Evolutionary conservation across 1,140 invertebrate species (phyloP).

Genomic region (Marisa cornuarietis): DNA sequence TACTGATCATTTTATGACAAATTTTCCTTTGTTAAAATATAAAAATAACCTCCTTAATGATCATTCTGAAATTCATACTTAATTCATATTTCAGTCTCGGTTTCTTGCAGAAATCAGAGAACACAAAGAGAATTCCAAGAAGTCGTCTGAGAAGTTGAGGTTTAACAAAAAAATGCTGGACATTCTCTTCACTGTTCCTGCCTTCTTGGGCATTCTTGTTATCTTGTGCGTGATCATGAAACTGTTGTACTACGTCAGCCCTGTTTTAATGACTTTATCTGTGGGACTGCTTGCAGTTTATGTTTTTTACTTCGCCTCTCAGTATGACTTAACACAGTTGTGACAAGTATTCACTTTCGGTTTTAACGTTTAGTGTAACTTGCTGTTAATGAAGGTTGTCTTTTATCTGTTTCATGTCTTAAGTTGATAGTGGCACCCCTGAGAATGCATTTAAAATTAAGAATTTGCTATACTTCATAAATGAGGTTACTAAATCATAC

Average conservation of each 20-base stretch:
- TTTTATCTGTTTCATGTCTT: not conserved
- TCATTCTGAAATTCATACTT: conserved; percentile 1
- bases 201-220: not conserved
- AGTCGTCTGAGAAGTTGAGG: not conserved
- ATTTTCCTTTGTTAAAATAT: too few relatives aligned
- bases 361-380: too few relatives aligned
- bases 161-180: not conserved
- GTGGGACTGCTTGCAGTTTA: not conserved
- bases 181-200: not conserved
- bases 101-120: conserved; percentile 1
- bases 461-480: not conserved
- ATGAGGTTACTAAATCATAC: too few relatives aligned
- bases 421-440: not conserved
- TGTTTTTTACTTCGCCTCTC: conserved; percentile 8
- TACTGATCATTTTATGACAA: too few relatives aligned
- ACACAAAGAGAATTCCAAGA: not conserved
- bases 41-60: too few relatives aligned
- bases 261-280: conserved; percentile 37
- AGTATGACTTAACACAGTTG: conserved; percentile 6
- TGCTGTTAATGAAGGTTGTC: too few relatives aligned
- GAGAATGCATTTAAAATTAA: not conserved
- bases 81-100: not conserved
- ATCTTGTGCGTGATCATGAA: not conserved
- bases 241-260: conserved; percentile 4
- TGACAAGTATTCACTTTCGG: too few relatives aligned